A percentile compares a stretch with the other conserved stretches of the same genome.
Evolutionary conservation across 1,140 invertebrate species (phyloP).

Genomic region (Trissolcus basalis): DNA sequence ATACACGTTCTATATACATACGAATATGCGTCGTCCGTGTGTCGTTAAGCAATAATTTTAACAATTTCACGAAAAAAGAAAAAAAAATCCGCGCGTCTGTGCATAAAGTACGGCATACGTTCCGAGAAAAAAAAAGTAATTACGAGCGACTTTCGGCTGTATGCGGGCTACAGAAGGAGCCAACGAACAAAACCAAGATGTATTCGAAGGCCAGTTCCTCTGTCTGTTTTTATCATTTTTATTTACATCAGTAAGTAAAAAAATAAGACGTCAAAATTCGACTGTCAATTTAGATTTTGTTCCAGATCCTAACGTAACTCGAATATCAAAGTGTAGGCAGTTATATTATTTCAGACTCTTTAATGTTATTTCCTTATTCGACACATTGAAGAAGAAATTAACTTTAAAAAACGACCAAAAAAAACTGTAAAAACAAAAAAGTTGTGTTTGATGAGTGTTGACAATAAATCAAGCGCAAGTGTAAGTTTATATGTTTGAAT

Average conservation of each 20-base stretch:
- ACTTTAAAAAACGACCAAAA: no score
- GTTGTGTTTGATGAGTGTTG: neutral
- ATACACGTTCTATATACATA: conserved; percentile 33
- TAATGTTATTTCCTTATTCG: no score
- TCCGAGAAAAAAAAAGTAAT: conserved; percentile 9
- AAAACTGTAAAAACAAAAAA: neutral
- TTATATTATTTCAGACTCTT: no score
- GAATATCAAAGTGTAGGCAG: no score
- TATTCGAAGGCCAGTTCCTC: conserved; percentile 36
- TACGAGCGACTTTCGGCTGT: conserved; percentile 30
- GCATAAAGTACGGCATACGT: conserved; percentile 28
- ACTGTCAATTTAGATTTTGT: no score
- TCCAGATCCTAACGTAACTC: no score
- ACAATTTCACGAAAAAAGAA: conserved; percentile 66
- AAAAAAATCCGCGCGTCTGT: conserved; percentile 41
- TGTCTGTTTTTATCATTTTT: neutral
- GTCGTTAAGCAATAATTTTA: conserved; percentile 66
- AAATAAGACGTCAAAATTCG: neutral
- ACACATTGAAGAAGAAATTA: no score
- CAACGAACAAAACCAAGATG: conserved; percentile 47
- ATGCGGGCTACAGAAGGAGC: conserved; percentile 11
- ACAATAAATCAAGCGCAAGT: conserved; percentile 14
- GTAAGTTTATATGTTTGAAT: conserved; percentile 19
- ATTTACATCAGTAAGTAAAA: neutral
- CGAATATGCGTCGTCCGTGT: conserved; percentile 53